Base-by-base conservation (phyloP, 2,888 invertebrate species). In the Morpho helenor region DNA sequence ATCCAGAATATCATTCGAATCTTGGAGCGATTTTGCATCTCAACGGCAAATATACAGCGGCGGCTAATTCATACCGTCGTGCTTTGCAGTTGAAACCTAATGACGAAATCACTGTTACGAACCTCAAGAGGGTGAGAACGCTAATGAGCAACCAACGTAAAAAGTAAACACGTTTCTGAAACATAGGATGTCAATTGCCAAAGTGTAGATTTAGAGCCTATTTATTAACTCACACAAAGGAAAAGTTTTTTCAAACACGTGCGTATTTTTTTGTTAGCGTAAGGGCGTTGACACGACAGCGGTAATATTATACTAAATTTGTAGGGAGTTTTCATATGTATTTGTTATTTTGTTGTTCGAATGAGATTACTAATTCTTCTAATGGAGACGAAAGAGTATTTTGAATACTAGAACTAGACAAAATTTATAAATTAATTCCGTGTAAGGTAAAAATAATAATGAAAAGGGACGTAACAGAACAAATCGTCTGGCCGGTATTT, bases 11-110 rank as follows among this genome's bases (percentile, higher is more conserved):
- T 60, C 97, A 98, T 85, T 97, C 98, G 74, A 98, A 99, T 84
- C 92, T 98, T 58, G 99, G 98, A 31, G 98, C 98, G 59, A 98
- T 99, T 77, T 91, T 98, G 60, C 98, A 99, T 87, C 92, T 98
- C 67, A 97, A 98, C 80, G 97, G 97, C 31, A 97, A 97, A 82
- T 95, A 97, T 71, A 91, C 92, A 39, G 96, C 97, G 66, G 99
- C 99, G 0, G 97, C 97, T 49, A 92, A 93, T 10, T 95, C 96
- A 61, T 99, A 99, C 83, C 92, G 95, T 68, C 94, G 94, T 75
- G 98, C 98, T 0, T 89, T 99, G 59, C 92, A 94, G 73, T 89
- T 98, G 58, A 95, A 97, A 76, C 98, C 98, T 0, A 95, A 95
- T 65, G 98, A 99, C 81, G 93, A 94, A 61, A 96, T 97, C 60